Conservation (phyloP, 2,113 vertebrate genomes). For the Pterocles orientalis region DNA sequence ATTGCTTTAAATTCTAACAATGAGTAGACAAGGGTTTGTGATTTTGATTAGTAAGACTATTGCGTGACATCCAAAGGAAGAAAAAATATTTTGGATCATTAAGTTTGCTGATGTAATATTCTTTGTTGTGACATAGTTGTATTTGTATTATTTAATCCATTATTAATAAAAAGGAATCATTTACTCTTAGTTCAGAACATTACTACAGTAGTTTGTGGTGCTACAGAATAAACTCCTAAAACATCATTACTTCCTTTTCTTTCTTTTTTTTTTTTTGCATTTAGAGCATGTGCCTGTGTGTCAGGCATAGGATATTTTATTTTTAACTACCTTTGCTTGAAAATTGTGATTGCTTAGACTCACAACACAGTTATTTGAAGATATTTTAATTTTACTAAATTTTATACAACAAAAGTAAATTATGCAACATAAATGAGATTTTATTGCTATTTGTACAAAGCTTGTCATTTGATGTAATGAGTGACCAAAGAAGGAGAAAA, state of each 20-base stretch:
- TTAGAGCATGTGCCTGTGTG: not conserved
- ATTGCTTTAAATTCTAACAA: not conserved
- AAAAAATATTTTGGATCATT: not conserved
- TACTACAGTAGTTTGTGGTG: not conserved
- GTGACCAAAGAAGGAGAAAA: not conserved
- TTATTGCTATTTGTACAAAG: not conserved
- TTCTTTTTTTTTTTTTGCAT: not conserved
- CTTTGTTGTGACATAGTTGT: not conserved
- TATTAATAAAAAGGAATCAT: rapidly evolving
- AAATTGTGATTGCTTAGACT: not conserved
- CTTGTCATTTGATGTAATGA: not conserved
- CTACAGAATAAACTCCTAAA: not conserved
- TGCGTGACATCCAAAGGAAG: not conserved
- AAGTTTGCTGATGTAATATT: not conserved
- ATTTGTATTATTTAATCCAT: not conserved
- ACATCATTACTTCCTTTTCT: not conserved
- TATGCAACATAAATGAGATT: not conserved
- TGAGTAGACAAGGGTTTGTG: not conserved
- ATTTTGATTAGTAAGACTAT: not conserved
- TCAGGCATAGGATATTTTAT: not conserved
- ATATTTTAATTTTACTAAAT: not conserved
- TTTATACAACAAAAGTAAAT: not conserved
- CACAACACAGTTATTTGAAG: not conserved
- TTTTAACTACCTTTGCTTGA: not conserved
- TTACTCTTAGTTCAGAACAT: not conserved